A percentile compares a stretch with the other conserved stretches of the same genome.
Evolutionary conservation across 2,113 vertebrate species (phyloP).

Genomic region (Gambusia affinis): DNA sequence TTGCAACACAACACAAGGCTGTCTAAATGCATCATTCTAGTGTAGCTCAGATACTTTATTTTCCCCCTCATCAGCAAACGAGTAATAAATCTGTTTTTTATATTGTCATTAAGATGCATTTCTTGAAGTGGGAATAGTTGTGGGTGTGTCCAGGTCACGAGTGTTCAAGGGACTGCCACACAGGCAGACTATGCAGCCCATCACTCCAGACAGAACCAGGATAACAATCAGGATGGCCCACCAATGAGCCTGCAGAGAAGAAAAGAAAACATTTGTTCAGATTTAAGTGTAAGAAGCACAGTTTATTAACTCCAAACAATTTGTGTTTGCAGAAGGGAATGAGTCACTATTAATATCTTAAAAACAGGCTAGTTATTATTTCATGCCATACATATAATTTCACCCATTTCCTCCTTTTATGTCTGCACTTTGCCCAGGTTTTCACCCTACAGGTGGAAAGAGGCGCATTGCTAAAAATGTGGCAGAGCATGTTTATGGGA

Average conservation of each 20-base stretch:
- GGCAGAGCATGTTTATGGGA: not conserved
- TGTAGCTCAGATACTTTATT: not conserved
- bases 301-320: too few relatives aligned
- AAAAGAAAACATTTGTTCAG: not conserved
- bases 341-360: too few relatives aligned
- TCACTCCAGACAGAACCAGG: slow-evolving; percentile 74
- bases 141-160: slow-evolving; percentile 33
- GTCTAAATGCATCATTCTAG: not conserved
- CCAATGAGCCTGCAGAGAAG: slow-evolving; percentile 73
- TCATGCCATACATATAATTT: too few relatives aligned
- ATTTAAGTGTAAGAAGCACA: not conserved
- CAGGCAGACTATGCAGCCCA: slow-evolving; percentile 78
- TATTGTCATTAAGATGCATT: not conserved
- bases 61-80: not conserved
- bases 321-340: too few relatives aligned
- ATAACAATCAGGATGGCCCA: slow-evolving; percentile 81
- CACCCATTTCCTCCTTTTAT: not conserved
- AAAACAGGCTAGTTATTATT: too few relatives aligned
- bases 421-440: not conserved
- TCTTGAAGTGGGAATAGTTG: not conserved
- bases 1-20: slow-evolving; percentile 1
- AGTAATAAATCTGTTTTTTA: not conserved
- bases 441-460: not conserved
- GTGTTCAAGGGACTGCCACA: slow-evolving; percentile 72
- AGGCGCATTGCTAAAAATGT: not conserved